Evolutionary conservation across 1,140 invertebrate genomes (phyloP), one percentile per base, ranked within the genome.

Genomic region (Hestina assimilis): DNA sequence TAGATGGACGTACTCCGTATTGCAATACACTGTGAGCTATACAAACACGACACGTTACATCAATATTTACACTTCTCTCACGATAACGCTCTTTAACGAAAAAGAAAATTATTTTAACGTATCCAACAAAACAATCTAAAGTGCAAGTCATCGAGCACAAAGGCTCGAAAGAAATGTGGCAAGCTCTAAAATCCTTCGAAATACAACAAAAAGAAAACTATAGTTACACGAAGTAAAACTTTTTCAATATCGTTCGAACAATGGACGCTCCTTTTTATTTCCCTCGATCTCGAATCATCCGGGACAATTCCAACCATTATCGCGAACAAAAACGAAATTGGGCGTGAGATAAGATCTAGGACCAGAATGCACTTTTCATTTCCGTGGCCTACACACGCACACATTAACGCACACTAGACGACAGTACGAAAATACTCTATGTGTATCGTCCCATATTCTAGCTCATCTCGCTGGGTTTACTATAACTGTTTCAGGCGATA

Each of bases 391-490:
- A 57, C 66, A 75, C 70, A 66, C 60, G 61, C 65, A 75, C 63
- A 58, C 62, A 69, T 56, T 58, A 75, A 79, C 76, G 65, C 75
- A 81, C 77, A 79, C 75, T 68, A 68, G 62, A 70, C 59, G 68
- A 72, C 63, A 69, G 76, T 78, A 87, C 82, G 75, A 75, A 85
- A 87, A 85, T 87, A 85, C 72, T 74, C 76, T 71, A 70, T 78
- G 70, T 82, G 70, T 84, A 74, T 66, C 79, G 79, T 86, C 70
- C 82, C 73, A 86, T 82, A 85, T 83, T 81, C 79, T 72, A 70
- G 79, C 75, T 79, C 79, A 83, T 81, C 78, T 77, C 70, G 61
- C 62, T 69, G 59, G 59, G 57, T 58, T 42, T 43, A 45, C 35
- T 52, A 29, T 45, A 26, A 35, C 47, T 33, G 47, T 68, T 66